Base-by-base conservation (phyloP, 2,113 vertebrate species). In the Sakesphorus luctuosus region DNA sequence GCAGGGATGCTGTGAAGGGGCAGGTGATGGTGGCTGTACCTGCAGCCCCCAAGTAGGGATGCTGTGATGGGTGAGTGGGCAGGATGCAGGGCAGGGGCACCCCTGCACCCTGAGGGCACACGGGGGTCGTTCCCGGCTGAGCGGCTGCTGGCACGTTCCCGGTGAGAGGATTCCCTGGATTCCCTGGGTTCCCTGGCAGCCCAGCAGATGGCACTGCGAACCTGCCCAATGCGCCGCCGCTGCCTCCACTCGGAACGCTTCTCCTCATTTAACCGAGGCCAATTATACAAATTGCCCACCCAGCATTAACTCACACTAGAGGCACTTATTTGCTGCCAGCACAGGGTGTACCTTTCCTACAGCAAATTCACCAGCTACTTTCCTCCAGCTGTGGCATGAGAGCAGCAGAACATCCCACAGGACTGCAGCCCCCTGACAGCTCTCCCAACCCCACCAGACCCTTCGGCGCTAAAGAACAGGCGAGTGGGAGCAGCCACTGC, bases 171-270 rank as follows among this genome's bases (percentile, higher is more conserved):
- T 58, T 58, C 56, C 56, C 55, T 3, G 33, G 31, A 20, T 46
- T 46, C 20, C 21, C 46, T 19, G 50, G 50, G 28, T 52, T 15
- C 50, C 50, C 52, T 31, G 55, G 24, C 36, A 14, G 61, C 66
- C 96, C 97, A 92, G 96, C 84, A 97, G 97, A 96, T 94, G 97
- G 97, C 95, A 86, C 65, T 74, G 84, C 31, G 19, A 89, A 38
- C 84, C 78, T 20, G 40, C 52, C 1, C 8, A 73, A 35, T 0
- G 61, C 19, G 2, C 80, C 1, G 1, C 13, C 4, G 17, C 69
- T n/a, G 74, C 23, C 43, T 2, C 8, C 43, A 11, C 69, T 6
- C 11, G 17, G 43, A 62, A 1, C 3, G 2, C 65, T 15, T 62
- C 53, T 67, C 18, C 83, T 81, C 75, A 8, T 28, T 28, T 61